Evolutionary conservation across 1,140 invertebrate species (phyloP), one percentile per base, ranked within the genome.

Genomic region (Heterodera schachtii): DNA sequence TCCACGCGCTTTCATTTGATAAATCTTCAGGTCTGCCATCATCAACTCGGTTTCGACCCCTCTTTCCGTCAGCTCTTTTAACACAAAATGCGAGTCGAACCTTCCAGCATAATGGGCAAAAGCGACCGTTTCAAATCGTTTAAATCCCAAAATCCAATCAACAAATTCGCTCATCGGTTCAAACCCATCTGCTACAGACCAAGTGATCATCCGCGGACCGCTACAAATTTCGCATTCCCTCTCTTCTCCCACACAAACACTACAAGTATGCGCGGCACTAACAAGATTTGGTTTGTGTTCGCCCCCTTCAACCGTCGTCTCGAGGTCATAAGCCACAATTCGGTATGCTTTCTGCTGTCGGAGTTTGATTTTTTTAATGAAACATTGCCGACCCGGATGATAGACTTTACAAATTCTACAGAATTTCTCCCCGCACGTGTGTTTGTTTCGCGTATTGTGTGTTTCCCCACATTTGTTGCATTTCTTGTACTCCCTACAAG

Each of bases 271-370:
- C n/a, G 73, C 52, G n/a, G 73, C 73, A n/a, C 46, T n/a, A 43
- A 74, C 13, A 8, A 74, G 43, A 43, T 74, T 74, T 31, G 52
- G 46, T 74, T 31, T 74, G 73, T 74, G 73, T 9, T 49, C 46
- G 6, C 73, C 31, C 31, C 31, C 31, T 31, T 31, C 31, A 31
- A 31, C 31, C 31, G 31, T 31, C 31, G 31, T 31, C 31, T 31
- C 31, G 31, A 31, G 31, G 31, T 31, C 31, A 31, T 31, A 31
- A 31, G 31, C 31, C 31, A 31, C 31, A 31, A 31, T 31, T 31
- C 31, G 31, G 31, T 31, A 31, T 31, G 31, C 31, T 31, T 31
- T 31, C 31, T 31, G 31, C 31, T 31, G 31, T 31, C 31, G 31
- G 31, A 31, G 31, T 31, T 31, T 31, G 31, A 31, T 31, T 31